Evolutionary conservation across 2,113 vertebrate species (phyloP).

Genomic region (Barbus barbus): DNA sequence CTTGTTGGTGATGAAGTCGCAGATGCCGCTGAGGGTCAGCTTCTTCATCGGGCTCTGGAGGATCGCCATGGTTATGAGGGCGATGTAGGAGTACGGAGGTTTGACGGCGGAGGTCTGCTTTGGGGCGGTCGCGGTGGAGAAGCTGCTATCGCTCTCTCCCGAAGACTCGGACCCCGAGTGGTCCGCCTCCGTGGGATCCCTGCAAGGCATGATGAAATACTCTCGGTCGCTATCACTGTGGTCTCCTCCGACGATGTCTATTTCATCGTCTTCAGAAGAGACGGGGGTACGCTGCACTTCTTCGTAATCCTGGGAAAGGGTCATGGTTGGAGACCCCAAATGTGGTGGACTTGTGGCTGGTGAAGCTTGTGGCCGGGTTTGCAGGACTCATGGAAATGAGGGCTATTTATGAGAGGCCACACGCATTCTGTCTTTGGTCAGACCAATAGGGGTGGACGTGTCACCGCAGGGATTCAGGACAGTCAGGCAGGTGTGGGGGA

Average conservation of each 20-base stretch:
- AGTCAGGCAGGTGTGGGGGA: constrained; percentile 54
- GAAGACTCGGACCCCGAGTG: constrained; percentile 71
- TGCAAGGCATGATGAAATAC: constrained; percentile 32
- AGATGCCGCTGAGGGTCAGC: constrained; percentile 87
- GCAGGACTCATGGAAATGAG: constrained; percentile 34
- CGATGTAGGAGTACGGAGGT: constrained; percentile 90
- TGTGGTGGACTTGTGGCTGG: background rate
- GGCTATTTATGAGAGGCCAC: constrained; percentile 69
- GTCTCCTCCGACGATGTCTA: constrained; percentile 70
- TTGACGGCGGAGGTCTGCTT: constrained; percentile 68
- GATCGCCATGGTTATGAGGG: constrained; percentile 93
- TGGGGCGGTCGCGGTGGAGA: constrained; percentile 62
- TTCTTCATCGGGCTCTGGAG: constrained; percentile 86
- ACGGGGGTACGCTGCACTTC: constrained; percentile 54
- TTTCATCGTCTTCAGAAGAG: constrained; percentile 67
- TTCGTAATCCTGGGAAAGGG: constrained; percentile 69
- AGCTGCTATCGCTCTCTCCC: constrained; percentile 69
- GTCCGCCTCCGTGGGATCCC: constrained; percentile 33
- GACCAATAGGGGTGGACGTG: constrained; percentile 73
- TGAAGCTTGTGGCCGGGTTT: constrained; percentile 26
- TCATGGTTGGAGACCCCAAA: constrained; percentile 67
- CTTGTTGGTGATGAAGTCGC: constrained; percentile 90
- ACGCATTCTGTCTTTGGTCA: constrained; percentile 61
- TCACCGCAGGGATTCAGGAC: constrained; percentile 61
- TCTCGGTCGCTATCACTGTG: constrained; percentile 53